Conservation (phyloP, 2,888 invertebrate species). For the Pollenia angustigena region DNA sequence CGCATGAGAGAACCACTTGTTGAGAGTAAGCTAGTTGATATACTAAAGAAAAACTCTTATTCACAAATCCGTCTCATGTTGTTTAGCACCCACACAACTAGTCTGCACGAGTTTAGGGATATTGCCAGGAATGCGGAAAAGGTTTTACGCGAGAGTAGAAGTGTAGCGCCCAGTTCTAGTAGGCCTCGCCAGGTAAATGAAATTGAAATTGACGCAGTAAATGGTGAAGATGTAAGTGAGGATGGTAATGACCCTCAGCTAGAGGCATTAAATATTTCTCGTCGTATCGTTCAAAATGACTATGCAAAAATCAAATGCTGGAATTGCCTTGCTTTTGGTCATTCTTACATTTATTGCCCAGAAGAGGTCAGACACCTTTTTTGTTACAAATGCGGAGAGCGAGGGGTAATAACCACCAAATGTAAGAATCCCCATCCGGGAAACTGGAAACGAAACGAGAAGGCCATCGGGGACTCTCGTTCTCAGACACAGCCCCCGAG, state of each 20-base stretch:
- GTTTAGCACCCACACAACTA: background rate
- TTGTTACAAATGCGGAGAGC: too few species aligned
- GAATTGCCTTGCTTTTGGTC: too few species aligned
- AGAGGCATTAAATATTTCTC: background rate
- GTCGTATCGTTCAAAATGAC: background rate
- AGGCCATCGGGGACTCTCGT: background rate
- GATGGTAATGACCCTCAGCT: too few species aligned
- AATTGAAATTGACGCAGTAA: too few species aligned
- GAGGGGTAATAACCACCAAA: background rate
- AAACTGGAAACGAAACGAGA: slow-evolving; percentile 16
- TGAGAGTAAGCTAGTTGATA: too few species aligned
- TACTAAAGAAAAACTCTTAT: background rate
- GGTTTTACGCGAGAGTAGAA: background rate
- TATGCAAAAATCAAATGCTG: background rate
- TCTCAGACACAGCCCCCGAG: background rate
- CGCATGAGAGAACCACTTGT: background rate
- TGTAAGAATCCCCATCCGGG: slow-evolving; percentile 4
- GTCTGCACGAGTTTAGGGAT: too few species aligned
- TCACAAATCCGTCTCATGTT: background rate
- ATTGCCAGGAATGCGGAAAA: background rate
- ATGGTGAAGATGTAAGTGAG: too few species aligned
- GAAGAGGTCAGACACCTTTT: too few species aligned
- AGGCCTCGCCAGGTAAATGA: too few species aligned
- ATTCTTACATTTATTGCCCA: too few species aligned
- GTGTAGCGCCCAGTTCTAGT: too few species aligned